These are phyloP conservation scores for Xiphorhynchus erythropygius DNA, from an alignment of 2,797 vertebrate genomes.

Conservation along the genomic window DNA sequence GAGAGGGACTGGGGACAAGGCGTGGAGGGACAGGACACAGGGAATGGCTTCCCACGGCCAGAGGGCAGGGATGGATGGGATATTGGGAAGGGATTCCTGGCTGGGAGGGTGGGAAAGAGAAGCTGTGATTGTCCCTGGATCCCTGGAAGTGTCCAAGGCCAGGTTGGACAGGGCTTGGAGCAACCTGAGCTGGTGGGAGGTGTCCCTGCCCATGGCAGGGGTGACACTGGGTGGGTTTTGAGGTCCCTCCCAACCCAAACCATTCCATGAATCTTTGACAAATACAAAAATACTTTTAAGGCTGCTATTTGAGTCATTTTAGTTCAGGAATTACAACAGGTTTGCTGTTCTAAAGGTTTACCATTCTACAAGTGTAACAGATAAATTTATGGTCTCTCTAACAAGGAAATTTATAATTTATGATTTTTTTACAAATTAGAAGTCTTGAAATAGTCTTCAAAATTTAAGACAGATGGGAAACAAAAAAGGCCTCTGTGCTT, in stretches of 20 bases:
- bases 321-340: background rate
- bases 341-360: background rate
- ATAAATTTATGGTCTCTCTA: background rate
- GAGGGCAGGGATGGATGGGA: background rate
- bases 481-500: background rate
- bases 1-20: background rate
- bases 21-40: too few relatives aligned
- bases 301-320: background rate
- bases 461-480: background rate
- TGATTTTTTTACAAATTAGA: background rate
- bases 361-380: background rate
- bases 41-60: background rate
- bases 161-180: background rate
- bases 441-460: background rate
- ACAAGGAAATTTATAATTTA: background rate
- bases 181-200: fast-evolving
- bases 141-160: background rate
- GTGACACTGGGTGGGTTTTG: fast-evolving
- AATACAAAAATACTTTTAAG: background rate
- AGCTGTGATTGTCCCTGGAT: background rate
- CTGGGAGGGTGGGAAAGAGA: background rate
- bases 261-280: background rate
- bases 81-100: fast-evolving
- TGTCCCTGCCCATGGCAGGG: background rate
- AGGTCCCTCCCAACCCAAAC: background rate